Evolutionary conservation across 1,140 invertebrate species (phyloP), one percentile per base, ranked within the genome.

Genomic region (Eupristina koningsbergeri): DNA sequence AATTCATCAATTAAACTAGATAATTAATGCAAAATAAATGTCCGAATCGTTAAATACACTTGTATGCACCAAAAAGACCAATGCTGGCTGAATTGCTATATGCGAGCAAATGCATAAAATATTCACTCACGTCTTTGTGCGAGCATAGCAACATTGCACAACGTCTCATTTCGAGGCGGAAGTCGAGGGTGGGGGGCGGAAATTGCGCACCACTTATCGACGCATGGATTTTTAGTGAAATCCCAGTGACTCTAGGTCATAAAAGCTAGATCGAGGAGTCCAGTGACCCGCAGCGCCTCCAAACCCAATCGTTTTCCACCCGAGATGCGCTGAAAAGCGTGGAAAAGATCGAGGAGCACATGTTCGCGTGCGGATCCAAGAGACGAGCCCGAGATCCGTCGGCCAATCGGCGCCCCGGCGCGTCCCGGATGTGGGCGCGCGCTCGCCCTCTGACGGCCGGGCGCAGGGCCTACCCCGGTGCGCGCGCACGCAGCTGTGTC

Each of bases 381-480:
- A 2, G 47, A 17, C 13, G 26, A 26, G 26, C 9, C 31, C 67
- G 3, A 39, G 6, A 19, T 7, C 6, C 1, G 1, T 61, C 50
- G 26, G 22, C 80, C 80, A 81, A 81, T 81, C 9, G 34, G 69
- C 47, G 53, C 22, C 39, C 36, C 26, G 22, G 0, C 15, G 8
- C 19, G 3, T 15, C 0, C 11, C 63, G 2, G 0, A 2, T 64
- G 29, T 31, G 31, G 19, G 34, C 47, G 2, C 47, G 36, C 2
- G 22, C 7, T 19, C 80, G 80, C 80, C 80, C 75, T 73, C 80
- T 81, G 13, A 31, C 58, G 71, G 80, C 26, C 29, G n/a, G 31
- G 71, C 53, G 58, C 53, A 45, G 53, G 80, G 80, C 80, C 80
- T 64, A 63, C 53, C 31, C 47, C 39, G 13, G 41, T 36, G 61